phyloP scores from a whole-genome alignment of 2,113 vertebrate genomes.

The Anseranas semipalmata region DNA sequence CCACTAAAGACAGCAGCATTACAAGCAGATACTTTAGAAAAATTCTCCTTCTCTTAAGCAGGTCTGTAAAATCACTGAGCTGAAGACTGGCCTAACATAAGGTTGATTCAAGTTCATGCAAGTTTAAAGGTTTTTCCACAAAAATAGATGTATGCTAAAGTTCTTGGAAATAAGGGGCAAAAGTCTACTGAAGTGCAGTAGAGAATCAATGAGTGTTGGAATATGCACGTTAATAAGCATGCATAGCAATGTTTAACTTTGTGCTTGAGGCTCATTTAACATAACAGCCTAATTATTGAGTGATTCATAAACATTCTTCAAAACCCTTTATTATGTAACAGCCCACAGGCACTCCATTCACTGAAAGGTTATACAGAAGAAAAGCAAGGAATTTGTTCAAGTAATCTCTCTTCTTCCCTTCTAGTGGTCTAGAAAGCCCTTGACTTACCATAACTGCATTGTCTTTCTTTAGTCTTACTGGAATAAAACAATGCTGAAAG shows the following conservation, averaged over 20 bases:
- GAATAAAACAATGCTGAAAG: constrained; percentile 34
- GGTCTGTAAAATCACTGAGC: not conserved
- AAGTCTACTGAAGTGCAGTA: not conserved
- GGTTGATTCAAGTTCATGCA: not conserved
- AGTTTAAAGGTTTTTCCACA: not conserved
- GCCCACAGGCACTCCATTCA: not conserved
- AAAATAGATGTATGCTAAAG: not conserved
- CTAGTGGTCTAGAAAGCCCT: not conserved
- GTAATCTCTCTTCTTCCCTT: not conserved
- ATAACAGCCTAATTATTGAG: not conserved
- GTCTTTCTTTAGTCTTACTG: constrained; percentile 47
- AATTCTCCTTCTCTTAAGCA: not conserved
- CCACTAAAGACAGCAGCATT: not conserved
- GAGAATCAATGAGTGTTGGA: not conserved
- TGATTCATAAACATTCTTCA: not conserved
- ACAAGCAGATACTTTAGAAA: not conserved
- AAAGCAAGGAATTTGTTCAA: not conserved
- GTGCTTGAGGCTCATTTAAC: not conserved
- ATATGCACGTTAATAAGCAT: not conserved
- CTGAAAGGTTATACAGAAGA: not conserved
- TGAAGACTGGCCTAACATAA: not conserved
- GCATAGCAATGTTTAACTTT: not conserved
- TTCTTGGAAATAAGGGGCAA: not conserved
- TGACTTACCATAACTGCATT: constrained; percentile 76
- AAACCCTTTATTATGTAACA: not conserved